Evolutionary conservation across 2,888 invertebrate species (phyloP), one percentile per base, ranked within the genome.

Genomic region (Ceramica pisi): DNA sequence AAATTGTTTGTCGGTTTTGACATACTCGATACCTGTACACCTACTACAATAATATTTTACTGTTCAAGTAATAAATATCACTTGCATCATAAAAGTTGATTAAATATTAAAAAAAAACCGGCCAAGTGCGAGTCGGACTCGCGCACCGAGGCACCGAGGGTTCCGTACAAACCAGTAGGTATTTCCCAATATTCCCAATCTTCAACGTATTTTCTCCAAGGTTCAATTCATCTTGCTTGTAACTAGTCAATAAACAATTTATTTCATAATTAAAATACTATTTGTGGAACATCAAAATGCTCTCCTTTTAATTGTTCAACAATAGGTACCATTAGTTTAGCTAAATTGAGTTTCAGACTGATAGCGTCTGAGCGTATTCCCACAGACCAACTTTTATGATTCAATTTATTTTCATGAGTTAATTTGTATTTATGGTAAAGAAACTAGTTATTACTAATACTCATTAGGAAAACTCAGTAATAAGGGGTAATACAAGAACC

Each of bases 361-460:
- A 26, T 26, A 14, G 19, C 1, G 19, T n/a, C 23, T 8, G 23
- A 46, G 23, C 19, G 12, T 26, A 35, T 9, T 7, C n/a, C 26
- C 23, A 69, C 9, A 9, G 6, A 41, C 14, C 19, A 16, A 35
- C 6, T 41, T 75, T 21, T 46, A 75, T 19, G 10, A 44, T 35
- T 48, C 10, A 72, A 59, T 50, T 31, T 35, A 74, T 26, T 48
- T 38, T 41, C 51, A 31, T 41, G 41, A 6, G 14, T 41, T 64
- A 41, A 56, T 16, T 23, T n/a, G 1, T 35, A 41, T 21, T 44
- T 19, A 46, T 35, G 9, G 12, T 66, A 23, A 8, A 46, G 1
- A 35, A 12, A 48, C 0, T 38, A 23, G 2, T 7, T 65, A 66
- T 66, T 23, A 35, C 8, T 41, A 56, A n/a, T n/a, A 64, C 14